phyloP scores from a whole-genome alignment of 2,797 vertebrate genomes.

The Pangasius sanitwongsei region DNA sequence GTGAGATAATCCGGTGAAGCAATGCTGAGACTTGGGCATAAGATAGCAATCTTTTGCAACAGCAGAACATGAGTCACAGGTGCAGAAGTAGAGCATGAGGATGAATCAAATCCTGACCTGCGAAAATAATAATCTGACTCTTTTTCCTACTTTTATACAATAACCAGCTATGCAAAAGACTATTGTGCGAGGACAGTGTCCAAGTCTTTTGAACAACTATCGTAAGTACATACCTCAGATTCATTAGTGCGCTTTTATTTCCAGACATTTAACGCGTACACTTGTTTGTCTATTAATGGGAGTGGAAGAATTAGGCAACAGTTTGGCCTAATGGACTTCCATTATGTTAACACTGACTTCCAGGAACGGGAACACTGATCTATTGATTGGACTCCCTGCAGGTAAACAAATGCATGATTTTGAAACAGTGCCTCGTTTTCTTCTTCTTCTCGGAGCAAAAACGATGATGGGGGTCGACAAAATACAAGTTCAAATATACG shows the following conservation, averaged over 20 bases:
- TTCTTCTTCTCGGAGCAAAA: not conserved
- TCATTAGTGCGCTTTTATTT: not conserved
- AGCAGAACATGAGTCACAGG: not conserved
- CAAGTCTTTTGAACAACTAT: not conserved
- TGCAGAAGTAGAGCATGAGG: not conserved
- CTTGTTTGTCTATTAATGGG: constrained; percentile 5
- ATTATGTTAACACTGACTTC: constrained; percentile 21
- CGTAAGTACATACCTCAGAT: not conserved
- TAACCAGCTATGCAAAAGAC: not conserved
- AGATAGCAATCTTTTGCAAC: not conserved
- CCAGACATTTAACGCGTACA: not conserved
- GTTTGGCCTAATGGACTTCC: constrained; percentile 21
- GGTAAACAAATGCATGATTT: not conserved
- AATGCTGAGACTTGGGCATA: not conserved
- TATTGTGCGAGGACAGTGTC: not conserved
- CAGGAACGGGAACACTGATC: constrained; percentile 16
- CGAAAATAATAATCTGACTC: not conserved
- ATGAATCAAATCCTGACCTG: not conserved
- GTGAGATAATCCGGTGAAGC: too few species aligned
- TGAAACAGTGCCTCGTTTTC: not conserved
- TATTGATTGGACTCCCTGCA: constrained; percentile 20
- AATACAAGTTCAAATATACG: too few species aligned
- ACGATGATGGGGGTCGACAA: not conserved
- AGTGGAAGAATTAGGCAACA: not conserved
- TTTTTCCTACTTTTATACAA: not conserved